Percentiles rank a stretch among this genome's conserved stretches.
These are phyloP conservation scores for Dicaeum eximium DNA, from an alignment of 2,113 vertebrate genomes.

Conservation along the genomic window DNA sequence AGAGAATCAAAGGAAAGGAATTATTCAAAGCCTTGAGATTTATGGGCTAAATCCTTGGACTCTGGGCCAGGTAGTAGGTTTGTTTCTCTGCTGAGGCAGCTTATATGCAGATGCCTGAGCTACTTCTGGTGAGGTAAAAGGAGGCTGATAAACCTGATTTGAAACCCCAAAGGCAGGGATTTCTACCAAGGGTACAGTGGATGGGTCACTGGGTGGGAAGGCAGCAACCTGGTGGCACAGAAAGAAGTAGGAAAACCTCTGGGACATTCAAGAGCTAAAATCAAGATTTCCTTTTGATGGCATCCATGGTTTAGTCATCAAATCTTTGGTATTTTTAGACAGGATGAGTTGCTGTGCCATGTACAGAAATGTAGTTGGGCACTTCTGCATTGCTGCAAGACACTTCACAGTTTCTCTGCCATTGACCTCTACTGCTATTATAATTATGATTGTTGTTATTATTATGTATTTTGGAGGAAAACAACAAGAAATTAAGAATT, in stretches of 20 bases:
- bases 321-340: background rate
- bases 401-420: background rate
- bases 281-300: background rate
- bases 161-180: background rate
- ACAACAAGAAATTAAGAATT: background rate
- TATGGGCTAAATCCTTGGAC: conserved; percentile 37
- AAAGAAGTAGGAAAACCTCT: background rate
- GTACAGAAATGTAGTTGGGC: background rate
- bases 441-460: background rate
- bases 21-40: conserved; percentile 51
- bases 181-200: background rate
- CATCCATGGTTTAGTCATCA: background rate
- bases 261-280: background rate
- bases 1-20: conserved; percentile 10
- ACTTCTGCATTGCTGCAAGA: background rate
- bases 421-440: background rate
- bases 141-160: background rate
- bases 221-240: background rate
- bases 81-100: conserved; percentile 3
- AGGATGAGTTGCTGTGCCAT: background rate
- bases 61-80: background rate
- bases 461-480: background rate
- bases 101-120: background rate
- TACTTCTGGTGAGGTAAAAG: background rate
- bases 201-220: background rate